Percentiles rank a stretch among this genome's conserved stretches.
Evolutionary conservation across 2,888 invertebrate species (phyloP).

Genomic region (Leucophenga maculata): DNA sequence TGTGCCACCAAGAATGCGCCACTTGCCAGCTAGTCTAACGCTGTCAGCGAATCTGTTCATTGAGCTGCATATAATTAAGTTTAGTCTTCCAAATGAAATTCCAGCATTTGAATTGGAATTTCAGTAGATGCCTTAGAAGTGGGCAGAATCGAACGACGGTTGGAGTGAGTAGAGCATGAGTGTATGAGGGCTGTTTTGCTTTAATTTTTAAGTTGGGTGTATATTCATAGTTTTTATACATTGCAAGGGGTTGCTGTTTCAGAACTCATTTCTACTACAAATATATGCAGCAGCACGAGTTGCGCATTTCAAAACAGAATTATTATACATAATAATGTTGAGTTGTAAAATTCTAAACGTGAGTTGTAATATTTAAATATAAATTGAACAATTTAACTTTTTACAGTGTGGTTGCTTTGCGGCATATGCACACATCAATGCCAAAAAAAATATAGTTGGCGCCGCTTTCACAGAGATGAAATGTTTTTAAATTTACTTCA

Average conservation of each 20-base stretch:
- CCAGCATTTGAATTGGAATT: conserved; percentile 64
- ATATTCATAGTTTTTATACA: too few relatives aligned
- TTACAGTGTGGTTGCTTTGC: neutral
- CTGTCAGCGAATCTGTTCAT: conserved; percentile 42
- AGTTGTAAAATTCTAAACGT: neutral
- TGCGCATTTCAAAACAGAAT: conserved; percentile 19
- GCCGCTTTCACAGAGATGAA: too few relatives aligned
- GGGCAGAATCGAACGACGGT: conserved; percentile 24
- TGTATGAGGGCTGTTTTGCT: conserved; percentile 15
- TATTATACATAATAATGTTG: conserved; percentile 14
- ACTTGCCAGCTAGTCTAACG: neutral
- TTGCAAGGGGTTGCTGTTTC: neutral
- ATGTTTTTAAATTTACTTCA: neutral
- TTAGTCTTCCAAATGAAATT: conserved; percentile 68
- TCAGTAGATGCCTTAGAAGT: conserved; percentile 24
- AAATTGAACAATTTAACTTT: neutral
- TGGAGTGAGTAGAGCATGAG: conserved; percentile 24
- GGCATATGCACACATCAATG: neutral
- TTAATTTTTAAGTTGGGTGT: conserved; percentile 22
- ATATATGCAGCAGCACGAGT: conserved; percentile 13
- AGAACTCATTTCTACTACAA: neutral
- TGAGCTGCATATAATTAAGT: conserved; percentile 64
- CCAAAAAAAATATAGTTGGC: neutral
- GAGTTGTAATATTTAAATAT: neutral
- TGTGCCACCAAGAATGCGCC: too few relatives aligned